phyloP scores from a whole-genome alignment of 1,140 invertebrate species.

The Dolichoris vasculosae region DNA sequence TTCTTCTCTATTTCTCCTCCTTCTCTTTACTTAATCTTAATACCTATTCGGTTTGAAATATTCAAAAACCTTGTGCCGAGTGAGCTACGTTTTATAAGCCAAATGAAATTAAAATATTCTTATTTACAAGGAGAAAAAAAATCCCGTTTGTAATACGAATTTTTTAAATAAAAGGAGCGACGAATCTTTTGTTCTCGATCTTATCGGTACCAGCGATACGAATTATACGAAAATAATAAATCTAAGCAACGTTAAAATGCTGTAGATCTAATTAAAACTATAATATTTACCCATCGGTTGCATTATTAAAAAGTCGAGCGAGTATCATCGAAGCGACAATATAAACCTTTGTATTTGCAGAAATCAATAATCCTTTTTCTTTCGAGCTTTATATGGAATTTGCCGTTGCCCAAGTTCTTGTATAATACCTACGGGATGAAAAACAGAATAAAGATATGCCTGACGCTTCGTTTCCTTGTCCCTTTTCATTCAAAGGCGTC shows the following conservation, averaged over 20 bases:
- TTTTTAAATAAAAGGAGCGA: too few relatives aligned
- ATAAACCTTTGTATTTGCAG: not conserved
- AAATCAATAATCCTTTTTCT: conserved; percentile 28
- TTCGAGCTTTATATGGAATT: not conserved
- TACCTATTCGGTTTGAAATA: conserved; percentile 57
- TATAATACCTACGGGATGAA: conserved; percentile 30
- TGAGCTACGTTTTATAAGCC: not conserved
- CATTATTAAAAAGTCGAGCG: conserved; percentile 4
- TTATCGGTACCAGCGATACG: too few relatives aligned
- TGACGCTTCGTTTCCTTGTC: conserved; percentile 15
- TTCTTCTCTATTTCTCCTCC: conserved; percentile 34
- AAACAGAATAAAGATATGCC: conserved; percentile 40
- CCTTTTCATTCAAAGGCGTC: conserved; percentile 52
- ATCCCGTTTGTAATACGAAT: too few relatives aligned
- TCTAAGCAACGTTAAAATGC: too few relatives aligned
- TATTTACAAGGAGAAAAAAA: not conserved
- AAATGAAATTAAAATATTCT: conserved; percentile 16
- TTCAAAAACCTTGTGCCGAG: conserved; percentile 55
- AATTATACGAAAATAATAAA: too few relatives aligned
- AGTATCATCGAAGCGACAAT: not conserved
- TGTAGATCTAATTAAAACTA: not conserved
- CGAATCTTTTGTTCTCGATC: too few relatives aligned
- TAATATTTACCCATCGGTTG: not conserved
- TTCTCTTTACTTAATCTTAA: not conserved
- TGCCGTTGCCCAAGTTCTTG: not conserved